A percentile compares a stretch with the other conserved stretches of the same genome.
phyloP scores from a whole-genome alignment of 2,888 invertebrate genomes.

The Melitaea athalia region DNA sequence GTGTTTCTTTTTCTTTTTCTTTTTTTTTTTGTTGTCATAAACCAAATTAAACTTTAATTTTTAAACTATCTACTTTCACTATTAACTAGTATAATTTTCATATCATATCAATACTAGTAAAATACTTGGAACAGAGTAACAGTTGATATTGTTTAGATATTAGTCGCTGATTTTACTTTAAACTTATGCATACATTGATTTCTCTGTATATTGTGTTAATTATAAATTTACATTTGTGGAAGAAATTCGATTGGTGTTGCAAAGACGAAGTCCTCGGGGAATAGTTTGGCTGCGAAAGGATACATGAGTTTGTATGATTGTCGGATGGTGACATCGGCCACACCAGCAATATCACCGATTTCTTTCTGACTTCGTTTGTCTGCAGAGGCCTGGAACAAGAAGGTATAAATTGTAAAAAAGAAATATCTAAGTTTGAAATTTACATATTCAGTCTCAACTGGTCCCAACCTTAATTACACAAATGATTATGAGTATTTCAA shows the following conservation, averaged over 20 bases:
- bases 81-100: too few relatives aligned
- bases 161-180: not conserved
- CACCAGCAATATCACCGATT: slow-evolving; percentile 99
- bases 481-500: too few relatives aligned
- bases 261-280: slow-evolving; percentile 98
- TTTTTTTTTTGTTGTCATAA: too few relatives aligned
- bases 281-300: slow-evolving; percentile 94
- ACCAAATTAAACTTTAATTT: too few relatives aligned
- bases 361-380: slow-evolving; percentile 97
- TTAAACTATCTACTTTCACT: too few relatives aligned
- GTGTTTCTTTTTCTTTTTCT: too few relatives aligned
- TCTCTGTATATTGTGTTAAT: not conserved
- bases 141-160: too few relatives aligned
- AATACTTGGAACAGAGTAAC: too few relatives aligned
- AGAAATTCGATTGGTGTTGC: slow-evolving; percentile 96
- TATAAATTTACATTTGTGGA: slow-evolving; percentile 87
- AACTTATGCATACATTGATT: slow-evolving; percentile 6
- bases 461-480: too few relatives aligned
- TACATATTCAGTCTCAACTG: too few relatives aligned
- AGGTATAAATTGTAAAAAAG: not conserved
- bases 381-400: slow-evolving; percentile 88
- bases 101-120: too few relatives aligned
- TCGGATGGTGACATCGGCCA: slow-evolving; percentile 98
- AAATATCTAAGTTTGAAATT: too few relatives aligned
- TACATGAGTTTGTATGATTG: slow-evolving; percentile 99